These are phyloP conservation scores for Rhabdomys pumilio DNA, from an alignment of 2,797 vertebrate genomes.

Conservation along the genomic window DNA sequence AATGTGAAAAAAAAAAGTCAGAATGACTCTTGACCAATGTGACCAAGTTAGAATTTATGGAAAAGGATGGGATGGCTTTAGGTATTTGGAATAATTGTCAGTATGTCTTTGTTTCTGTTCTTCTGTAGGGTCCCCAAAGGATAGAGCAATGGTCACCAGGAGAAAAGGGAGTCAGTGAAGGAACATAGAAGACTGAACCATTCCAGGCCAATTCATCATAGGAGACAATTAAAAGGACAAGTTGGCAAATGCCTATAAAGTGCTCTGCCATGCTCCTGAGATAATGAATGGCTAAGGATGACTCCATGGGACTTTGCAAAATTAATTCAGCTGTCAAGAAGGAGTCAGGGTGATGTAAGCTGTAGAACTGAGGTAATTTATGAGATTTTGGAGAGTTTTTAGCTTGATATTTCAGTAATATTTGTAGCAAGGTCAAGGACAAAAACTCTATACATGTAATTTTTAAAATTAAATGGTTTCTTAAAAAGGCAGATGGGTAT, in stretches of 20 bases:
- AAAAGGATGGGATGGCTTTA: neutral
- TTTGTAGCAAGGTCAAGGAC: slow-evolving; percentile 83
- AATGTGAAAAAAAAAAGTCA: neutral
- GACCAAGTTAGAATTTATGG: neutral
- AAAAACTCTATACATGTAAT: slow-evolving; percentile 78
- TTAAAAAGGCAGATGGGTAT: slow-evolving; percentile 79
- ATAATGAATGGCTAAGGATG: slow-evolving; percentile 79
- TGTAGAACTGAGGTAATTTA: slow-evolving; percentile 79
- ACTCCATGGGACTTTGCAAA: slow-evolving; percentile 77
- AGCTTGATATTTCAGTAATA: slow-evolving; percentile 84
- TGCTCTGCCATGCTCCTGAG: slow-evolving; percentile 7
- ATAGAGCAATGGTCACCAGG: slow-evolving; percentile 1
- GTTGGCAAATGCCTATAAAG: slow-evolving; percentile 72
- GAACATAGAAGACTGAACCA: slow-evolving; percentile 37
- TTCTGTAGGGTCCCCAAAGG: neutral
- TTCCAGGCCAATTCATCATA: slow-evolving; percentile 79
- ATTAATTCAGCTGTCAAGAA: slow-evolving; percentile 85
- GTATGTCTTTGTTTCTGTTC: slow-evolving; percentile 10
- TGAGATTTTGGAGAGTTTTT: slow-evolving; percentile 82
- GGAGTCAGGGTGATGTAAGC: slow-evolving; percentile 85
- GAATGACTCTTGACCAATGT: neutral
- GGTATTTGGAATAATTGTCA: neutral
- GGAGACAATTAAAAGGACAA: slow-evolving; percentile 76
- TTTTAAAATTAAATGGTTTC: slow-evolving; percentile 84
- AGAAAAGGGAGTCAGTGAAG: slow-evolving; percentile 20